These are phyloP conservation scores for Silvanus unidentatus DNA, from an alignment of 2,888 invertebrate genomes.

Conservation along the genomic window DNA sequence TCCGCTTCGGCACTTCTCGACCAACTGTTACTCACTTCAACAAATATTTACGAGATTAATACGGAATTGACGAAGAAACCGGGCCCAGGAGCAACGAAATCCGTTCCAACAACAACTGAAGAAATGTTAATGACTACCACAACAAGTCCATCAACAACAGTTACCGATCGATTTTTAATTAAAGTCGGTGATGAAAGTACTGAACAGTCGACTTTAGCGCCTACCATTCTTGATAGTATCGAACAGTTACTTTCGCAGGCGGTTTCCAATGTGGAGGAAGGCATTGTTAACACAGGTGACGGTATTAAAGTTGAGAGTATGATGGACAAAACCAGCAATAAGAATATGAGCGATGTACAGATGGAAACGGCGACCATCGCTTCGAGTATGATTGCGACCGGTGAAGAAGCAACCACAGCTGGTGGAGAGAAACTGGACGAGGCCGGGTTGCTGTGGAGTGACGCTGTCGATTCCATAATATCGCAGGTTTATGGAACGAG, in stretches of 20 bases:
- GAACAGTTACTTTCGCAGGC: conserved; percentile 39
- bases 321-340: conserved; percentile 20
- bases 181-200: conserved; percentile 11
- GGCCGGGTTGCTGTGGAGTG: conserved; percentile 15
- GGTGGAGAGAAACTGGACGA: conserved; percentile 7
- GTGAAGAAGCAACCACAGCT: conserved; percentile 8
- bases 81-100: conserved; percentile 10
- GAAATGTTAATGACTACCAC: conserved; percentile 11
- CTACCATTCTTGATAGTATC: conserved; percentile 35
- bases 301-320: conserved; percentile 25
- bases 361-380: conserved; percentile 27
- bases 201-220: conserved; percentile 28
- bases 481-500: conserved; percentile 30
- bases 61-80: conserved; percentile 27
- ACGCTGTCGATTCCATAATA: conserved; percentile 33
- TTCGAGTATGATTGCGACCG: conserved; percentile 7
- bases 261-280: conserved; percentile 27
- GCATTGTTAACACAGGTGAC: conserved; percentile 19
- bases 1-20: conserved; percentile 31
- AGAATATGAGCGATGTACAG: conserved; percentile 27
- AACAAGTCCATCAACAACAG: conserved; percentile 6
- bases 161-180: conserved; percentile 13
- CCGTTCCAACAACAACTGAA: conserved; percentile 14
- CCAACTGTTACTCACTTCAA: conserved; percentile 34
- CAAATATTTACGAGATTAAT: conserved; percentile 41